Evolutionary conservation across 1,140 invertebrate genomes (phyloP).

Genomic region (Apolygus lucorum): DNA sequence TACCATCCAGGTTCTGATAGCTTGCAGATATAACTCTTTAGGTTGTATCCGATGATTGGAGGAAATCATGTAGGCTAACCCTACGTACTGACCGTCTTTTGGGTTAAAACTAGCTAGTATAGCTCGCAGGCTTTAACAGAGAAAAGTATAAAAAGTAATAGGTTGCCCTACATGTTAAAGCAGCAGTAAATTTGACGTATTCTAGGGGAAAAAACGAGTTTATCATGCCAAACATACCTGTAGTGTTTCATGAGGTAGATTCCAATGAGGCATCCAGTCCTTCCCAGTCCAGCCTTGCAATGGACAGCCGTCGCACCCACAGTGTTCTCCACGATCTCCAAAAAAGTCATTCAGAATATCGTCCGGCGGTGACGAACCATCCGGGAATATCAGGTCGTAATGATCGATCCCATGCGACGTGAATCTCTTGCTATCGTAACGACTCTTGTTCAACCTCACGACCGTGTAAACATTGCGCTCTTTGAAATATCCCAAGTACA

Average conservation of each 20-base stretch:
- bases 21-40: too few relatives aligned
- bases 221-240: too few relatives aligned
- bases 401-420: constrained; percentile 88
- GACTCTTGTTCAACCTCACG: constrained; percentile 86
- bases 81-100: too few relatives aligned
- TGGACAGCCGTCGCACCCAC: constrained; percentile 91
- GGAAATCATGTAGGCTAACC: too few relatives aligned
- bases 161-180: too few relatives aligned
- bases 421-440: constrained; percentile 82
- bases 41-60: too few relatives aligned
- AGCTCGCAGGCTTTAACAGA: too few relatives aligned
- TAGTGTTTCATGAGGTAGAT: constrained; percentile 99
- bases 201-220: too few relatives aligned
- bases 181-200: too few relatives aligned
- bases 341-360: constrained; percentile 81
- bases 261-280: constrained; percentile 93
- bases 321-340: constrained; percentile 78
- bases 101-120: too few relatives aligned
- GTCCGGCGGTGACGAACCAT: constrained; percentile 89
- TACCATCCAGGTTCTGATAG: too few relatives aligned
- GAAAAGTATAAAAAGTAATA: too few relatives aligned
- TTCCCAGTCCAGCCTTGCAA: constrained; percentile 95
- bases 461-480: constrained; percentile 86
- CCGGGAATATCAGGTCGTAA: constrained; percentile 91
- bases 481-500: constrained; percentile 91